A percentile compares a stretch with the other conserved stretches of the same genome.
These are phyloP conservation scores for Sarcophaga caerulescens DNA, from an alignment of 2,888 invertebrate genomes.

Conservation along the genomic window DNA sequence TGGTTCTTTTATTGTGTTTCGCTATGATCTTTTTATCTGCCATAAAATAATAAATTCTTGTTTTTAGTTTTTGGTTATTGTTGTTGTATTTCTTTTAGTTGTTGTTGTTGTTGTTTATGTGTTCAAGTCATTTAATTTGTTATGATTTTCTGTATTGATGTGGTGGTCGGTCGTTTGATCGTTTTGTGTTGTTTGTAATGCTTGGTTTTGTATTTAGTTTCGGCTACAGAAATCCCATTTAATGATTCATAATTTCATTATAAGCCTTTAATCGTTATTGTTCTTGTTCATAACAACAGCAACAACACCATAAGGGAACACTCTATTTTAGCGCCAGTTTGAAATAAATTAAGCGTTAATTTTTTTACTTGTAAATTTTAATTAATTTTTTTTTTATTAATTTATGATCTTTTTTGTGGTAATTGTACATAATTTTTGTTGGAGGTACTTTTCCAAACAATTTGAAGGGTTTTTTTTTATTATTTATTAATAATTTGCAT, in stretches of 20 bases:
- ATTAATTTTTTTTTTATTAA: background rate
- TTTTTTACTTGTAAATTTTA: too few relatives aligned
- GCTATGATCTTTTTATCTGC: slow-evolving; percentile 40
- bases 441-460: background rate
- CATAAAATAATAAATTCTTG: too few relatives aligned
- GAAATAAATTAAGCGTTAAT: slow-evolving; percentile 6
- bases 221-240: background rate
- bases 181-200: too few relatives aligned
- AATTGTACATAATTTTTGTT: background rate
- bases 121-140: slow-evolving; percentile 32
- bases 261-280: slow-evolving; percentile 45
- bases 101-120: slow-evolving; percentile 29
- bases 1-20: slow-evolving; percentile 47
- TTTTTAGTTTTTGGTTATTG: background rate
- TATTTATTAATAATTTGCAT: background rate
- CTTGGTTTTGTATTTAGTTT: background rate
- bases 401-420: background rate
- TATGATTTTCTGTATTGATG: slow-evolving; percentile 28
- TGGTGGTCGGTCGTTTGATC: background rate
- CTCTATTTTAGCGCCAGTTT: slow-evolving; percentile 72
- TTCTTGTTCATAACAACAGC: too few relatives aligned
- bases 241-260: slow-evolving; percentile 25
- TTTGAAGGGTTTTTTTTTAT: background rate
- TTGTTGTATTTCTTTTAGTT: slow-evolving; percentile 32
- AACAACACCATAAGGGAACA: too few relatives aligned